These are phyloP conservation scores for Nesidiocoris tenuis DNA, from an alignment of 2,888 invertebrate species.

Conservation along the genomic window DNA sequence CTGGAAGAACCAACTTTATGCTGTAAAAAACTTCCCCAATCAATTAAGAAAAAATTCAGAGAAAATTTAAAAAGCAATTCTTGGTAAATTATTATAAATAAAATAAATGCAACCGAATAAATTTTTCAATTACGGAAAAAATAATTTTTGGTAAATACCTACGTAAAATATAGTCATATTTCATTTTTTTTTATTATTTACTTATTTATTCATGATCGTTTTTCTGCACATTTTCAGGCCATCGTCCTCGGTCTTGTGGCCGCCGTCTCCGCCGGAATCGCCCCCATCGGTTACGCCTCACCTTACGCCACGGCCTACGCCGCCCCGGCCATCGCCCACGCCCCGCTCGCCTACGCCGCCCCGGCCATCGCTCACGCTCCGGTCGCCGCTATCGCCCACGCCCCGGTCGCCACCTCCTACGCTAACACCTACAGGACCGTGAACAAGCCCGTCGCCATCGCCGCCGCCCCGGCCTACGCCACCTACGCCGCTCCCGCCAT, in stretches of 20 bases:
- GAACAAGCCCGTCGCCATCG: background rate
- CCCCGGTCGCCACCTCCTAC: background rate
- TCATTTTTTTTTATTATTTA: no score
- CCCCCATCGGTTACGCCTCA: slow-evolving; percentile 13
- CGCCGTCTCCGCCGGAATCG: slow-evolving; percentile 7
- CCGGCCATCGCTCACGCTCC: background rate
- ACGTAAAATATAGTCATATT: no score
- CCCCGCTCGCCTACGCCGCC: slow-evolving; percentile 5
- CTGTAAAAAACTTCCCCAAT: no score
- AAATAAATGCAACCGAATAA: no score
- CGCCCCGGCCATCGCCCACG: slow-evolving; percentile 18
- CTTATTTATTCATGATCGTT: no score
- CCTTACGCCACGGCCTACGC: slow-evolving; percentile 1
- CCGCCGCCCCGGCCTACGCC: background rate
- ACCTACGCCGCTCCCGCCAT: slow-evolving; percentile 17
- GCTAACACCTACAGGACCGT: background rate
- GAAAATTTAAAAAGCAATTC: no score
- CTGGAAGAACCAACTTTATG: no score
- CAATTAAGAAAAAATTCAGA: no score
- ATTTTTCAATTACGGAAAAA: no score
- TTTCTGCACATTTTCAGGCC: no score
- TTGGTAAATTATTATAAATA: no score
- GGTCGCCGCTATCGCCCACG: background rate
- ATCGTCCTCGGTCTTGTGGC: slow-evolving; percentile 9
- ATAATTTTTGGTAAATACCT: no score